Base-by-base conservation (phyloP, 2,113 vertebrate genomes). In the Dromas ardeola region DNA sequence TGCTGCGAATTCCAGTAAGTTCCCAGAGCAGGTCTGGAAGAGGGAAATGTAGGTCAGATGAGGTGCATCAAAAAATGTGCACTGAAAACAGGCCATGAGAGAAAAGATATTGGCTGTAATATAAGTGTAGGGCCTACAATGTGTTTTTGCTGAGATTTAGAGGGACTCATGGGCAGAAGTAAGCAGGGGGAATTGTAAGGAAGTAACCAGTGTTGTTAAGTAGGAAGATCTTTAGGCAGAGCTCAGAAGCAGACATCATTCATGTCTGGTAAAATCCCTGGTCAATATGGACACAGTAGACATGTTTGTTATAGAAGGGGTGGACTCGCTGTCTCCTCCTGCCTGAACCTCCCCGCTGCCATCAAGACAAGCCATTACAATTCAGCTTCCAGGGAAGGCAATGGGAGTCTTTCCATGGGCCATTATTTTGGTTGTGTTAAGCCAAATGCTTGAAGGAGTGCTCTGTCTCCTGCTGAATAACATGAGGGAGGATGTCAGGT, bases 151-250 rank as follows among this genome's bases (percentile, higher is more conserved):
- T 66, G 45, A 43, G 47, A 25, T 72, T 67, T 67, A 56, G 43
- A 56, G 30, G 34, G 29, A 22, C 20, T 78, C 4, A 1, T 2
- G 14, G 19, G 4, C 0, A 0, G 42, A 58, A 72, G 34, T 17
- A 49, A 61, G 6, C n/a, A 66, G 36, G 36, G 34, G 59, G 26
- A 69, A 29, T 11, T 87, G 26, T 11, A 26, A 47, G 15, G 58
- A 20, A 43, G 15, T 9, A 36, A 11, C 2, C 18, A 11, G 13
- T 20, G 12, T 25, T 42, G 19, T n/a, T 45, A 42, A 34, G 29
- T 1, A 58, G 42, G 29, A 40, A 70, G 36, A 25, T 45, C 29
- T 88, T 34, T 13, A 6, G 11, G 13, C 30, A 78, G n/a, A 26
- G 38, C 38, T 73, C 25, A 27, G 69, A 22, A 73, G n/a, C 20